Conservation (phyloP, 1,140 invertebrate species). For the Drosophila sturtevanti region DNA sequence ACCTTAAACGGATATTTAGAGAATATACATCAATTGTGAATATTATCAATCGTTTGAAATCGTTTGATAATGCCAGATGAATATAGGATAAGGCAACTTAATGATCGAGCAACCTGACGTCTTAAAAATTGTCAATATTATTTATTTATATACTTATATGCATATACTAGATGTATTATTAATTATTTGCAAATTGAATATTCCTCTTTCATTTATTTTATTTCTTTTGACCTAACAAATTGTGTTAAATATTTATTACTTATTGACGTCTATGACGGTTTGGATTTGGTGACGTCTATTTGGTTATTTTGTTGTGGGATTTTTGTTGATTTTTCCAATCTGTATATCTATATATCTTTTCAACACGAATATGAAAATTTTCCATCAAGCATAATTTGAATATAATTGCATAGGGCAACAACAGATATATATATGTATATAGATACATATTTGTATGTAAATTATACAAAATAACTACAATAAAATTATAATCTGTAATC, state of each 20-base stretch:
- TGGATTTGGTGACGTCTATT: slow-evolving; percentile 28
- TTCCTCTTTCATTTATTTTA: not conserved
- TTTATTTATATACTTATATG: too few species aligned
- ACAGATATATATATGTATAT: not conserved
- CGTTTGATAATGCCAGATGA: too few species aligned
- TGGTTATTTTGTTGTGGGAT: not conserved
- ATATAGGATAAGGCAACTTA: too few species aligned
- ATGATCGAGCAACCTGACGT: too few species aligned
- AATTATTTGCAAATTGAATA: not conserved
- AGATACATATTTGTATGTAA: not conserved
- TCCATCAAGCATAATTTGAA: slow-evolving; percentile 1
- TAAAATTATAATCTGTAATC: too few species aligned
- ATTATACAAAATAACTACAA: not conserved
- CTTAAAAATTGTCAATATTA: too few species aligned
- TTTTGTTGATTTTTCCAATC: not conserved
- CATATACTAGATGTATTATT: not conserved
- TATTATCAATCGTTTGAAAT: too few species aligned
- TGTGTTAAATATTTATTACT: slow-evolving; percentile 18
- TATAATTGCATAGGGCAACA: not conserved
- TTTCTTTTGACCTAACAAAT: slow-evolving; percentile 1
- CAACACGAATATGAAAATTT: not conserved
- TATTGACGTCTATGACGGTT: slow-evolving; percentile 32
- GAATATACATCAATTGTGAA: too few species aligned
- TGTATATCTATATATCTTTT: not conserved
- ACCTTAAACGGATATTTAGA: too few species aligned